Evolutionary conservation across 2,797 vertebrate genomes (phyloP).

Genomic region (Microctenopoma steveboyesi): DNA sequence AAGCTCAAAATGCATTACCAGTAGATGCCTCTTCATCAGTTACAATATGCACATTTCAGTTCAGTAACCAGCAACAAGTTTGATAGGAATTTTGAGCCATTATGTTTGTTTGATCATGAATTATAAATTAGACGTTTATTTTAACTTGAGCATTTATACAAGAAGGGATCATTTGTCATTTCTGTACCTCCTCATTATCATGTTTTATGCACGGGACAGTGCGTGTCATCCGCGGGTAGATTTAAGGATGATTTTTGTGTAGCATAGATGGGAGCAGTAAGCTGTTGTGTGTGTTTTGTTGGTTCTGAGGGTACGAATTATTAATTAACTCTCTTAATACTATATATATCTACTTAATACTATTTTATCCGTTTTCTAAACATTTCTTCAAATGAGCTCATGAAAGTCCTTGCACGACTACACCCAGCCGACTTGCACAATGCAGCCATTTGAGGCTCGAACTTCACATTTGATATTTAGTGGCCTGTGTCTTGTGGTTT

Average conservation of each 20-base stretch:
- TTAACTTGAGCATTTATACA: neutral
- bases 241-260: conserved; percentile 2
- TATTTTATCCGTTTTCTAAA: neutral
- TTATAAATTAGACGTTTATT: conserved; percentile 2
- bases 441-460: conserved; percentile 5
- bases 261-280: conserved; percentile 10
- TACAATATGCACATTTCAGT: conserved; percentile 59
- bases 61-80: conserved; percentile 19
- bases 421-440: neutral
- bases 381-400: conserved; percentile 12
- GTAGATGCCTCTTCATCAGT: conserved; percentile 37
- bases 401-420: conserved; percentile 4
- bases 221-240: neutral
- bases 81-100: conserved; percentile 9
- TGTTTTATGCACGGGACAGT: neutral
- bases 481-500: neutral
- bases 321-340: neutral
- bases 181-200: neutral
- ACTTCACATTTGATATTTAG: conserved; percentile 17
- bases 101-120: conserved; percentile 45
- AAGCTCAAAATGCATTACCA: neutral
- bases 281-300: neutral
- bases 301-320: conserved; percentile 5
- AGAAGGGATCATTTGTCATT: conserved; percentile 26
- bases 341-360: neutral